Base-by-base conservation (phyloP, 2,113 vertebrate species). In the Aspidoscelis tigris region DNA sequence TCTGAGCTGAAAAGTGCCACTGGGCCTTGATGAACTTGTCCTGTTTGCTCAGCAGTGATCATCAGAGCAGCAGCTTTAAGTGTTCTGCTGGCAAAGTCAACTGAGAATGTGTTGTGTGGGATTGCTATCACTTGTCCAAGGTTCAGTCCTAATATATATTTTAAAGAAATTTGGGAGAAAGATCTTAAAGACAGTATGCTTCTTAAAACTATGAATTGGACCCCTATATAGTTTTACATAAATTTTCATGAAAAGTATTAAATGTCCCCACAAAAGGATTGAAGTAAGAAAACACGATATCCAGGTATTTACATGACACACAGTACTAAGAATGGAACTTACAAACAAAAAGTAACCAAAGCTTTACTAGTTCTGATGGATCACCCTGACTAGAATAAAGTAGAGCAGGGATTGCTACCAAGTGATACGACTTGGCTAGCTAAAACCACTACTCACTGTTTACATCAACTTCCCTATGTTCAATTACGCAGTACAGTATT, bases 401-500 rank as follows among this genome's bases (percentile, higher is more conserved):
- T 80, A 81, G 64, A 72, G 12, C 0, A 88, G 55, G 2, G 75
- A 76, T 55, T 79, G 18, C 58, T 81, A 83, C 2, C 73, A 64
- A 22, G 33, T 22, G 75, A 72, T 44, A 75, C 68, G 84, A 61
- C 4, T 21, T 33, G 85, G 53, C 47, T 6, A 50, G 47, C 47
- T 74, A 89, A 78, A 7, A 43, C n/a, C 92, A 26, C 58, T 69
- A 43, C 44, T 33, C 73, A 76, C 11, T 24, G 14, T 69, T 7
- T 53, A 24, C 3, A 76, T 18, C 22, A 22, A 70, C 64, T 76
- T 75, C 80, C 82, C 80, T 41, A 8, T 88, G 87, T 88, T 24
- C 90, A 88, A 91, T 88, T 89, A 77, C 90, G 89, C 41, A 1
- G 3, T 90, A 41, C 68, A 75, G 65, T 2, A 80, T 90, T 87